Percentiles rank a stretch among this genome's conserved stretches.
These are phyloP conservation scores for Balaenoptera acutorostrata DNA, from an alignment of 2,113 vertebrate species.

Conservation along the genomic window DNA sequence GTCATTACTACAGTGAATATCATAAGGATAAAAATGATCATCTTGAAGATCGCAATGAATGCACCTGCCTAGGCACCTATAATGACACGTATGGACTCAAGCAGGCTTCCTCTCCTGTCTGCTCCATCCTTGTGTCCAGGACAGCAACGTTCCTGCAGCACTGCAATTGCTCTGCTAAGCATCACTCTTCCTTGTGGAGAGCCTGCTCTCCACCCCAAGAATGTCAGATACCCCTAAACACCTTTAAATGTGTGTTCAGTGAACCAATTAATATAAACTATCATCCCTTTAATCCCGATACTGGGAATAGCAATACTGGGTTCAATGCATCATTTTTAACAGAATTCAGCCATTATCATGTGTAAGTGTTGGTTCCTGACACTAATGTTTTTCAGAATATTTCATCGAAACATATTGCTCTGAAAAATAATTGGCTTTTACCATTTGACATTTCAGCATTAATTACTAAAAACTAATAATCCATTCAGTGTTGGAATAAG, in stretches of 20 bases:
- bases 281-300: not conserved
- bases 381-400: not conserved
- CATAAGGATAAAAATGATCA: not conserved
- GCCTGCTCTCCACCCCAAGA: too few relatives aligned
- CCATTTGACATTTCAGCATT: not conserved
- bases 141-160: fast-evolving
- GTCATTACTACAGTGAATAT: not conserved
- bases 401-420: not conserved
- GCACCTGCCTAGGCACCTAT: not conserved
- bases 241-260: too few relatives aligned
- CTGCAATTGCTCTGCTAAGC: fast-evolving
- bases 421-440: not conserved
- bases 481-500: not conserved
- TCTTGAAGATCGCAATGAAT: not conserved
- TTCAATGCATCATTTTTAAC: not conserved
- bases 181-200: fast-evolving
- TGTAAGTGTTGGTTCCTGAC: not conserved
- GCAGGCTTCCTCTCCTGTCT: too few relatives aligned
- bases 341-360: not conserved
- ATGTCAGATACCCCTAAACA: not conserved
- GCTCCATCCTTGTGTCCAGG: fast-evolving
- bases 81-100: fast-evolving
- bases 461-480: not conserved
- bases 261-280: not conserved
- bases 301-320: not conserved